Percentiles rank a stretch among this genome's conserved stretches.
phyloP scores from a whole-genome alignment of 2,888 invertebrate species.

The Melinopterus prodromus region DNA sequence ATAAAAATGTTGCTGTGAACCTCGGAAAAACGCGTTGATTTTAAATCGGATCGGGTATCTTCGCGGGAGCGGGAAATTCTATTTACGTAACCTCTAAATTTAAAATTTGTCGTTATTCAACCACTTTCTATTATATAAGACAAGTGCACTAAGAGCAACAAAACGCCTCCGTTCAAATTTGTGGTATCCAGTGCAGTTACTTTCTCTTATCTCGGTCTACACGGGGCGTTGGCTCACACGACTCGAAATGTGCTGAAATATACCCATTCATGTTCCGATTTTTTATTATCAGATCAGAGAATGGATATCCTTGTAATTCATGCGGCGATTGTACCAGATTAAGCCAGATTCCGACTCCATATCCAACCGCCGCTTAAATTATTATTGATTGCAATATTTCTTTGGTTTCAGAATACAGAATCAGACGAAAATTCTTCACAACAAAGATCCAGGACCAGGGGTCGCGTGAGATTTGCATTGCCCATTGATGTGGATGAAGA shows the following conservation, averaged over 20 bases:
- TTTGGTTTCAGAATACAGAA: slow-evolving; percentile 42
- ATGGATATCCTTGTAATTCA: slow-evolving; percentile 4
- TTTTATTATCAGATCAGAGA: slow-evolving; percentile 4
- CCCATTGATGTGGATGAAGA: slow-evolving; percentile 50
- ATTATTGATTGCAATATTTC: background rate
- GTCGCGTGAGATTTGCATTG: slow-evolving; percentile 54
- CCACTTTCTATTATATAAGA: background rate
- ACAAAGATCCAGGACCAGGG: slow-evolving; percentile 49
- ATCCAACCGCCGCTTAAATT: background rate
- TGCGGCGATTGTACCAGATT: background rate
- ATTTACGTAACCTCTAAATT: background rate
- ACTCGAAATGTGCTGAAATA: background rate
- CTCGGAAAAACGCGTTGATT: background rate
- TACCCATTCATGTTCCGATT: slow-evolving; percentile 4
- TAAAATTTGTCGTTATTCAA: slow-evolving; percentile 4
- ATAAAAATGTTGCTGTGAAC: background rate
- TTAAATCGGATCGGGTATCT: background rate
- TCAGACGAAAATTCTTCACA: slow-evolving; percentile 46
- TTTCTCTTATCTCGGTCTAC: background rate
- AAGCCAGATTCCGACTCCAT: background rate
- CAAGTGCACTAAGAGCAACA: background rate
- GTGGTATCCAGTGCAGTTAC: background rate
- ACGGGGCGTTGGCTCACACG: background rate
- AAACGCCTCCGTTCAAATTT: background rate
- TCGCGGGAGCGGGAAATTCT: background rate